phyloP scores from a whole-genome alignment of 2,888 invertebrate genomes.

The Pachliopta kotzebuea region DNA sequence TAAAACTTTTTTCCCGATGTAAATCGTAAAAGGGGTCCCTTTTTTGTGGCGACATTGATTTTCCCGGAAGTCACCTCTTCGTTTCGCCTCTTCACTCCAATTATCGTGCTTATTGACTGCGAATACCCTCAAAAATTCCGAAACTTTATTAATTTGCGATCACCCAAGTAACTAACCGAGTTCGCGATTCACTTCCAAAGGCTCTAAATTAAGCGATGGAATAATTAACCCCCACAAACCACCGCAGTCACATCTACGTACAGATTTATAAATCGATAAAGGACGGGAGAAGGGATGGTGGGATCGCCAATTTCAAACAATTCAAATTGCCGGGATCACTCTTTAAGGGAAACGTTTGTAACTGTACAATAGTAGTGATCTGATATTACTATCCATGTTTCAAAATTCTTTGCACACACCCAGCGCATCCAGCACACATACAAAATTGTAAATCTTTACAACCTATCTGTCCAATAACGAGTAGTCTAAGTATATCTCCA shows the following conservation, averaged over 20 bases:
- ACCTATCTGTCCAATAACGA: too few relatives aligned
- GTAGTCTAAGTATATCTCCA: too few relatives aligned
- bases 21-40: conserved; percentile 7
- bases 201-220: conserved; percentile 24
- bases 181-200: conserved; percentile 23
- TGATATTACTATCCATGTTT: too few relatives aligned
- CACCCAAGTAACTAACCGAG: conserved; percentile 24
- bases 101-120: conserved; percentile 24
- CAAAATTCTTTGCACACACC: too few relatives aligned
- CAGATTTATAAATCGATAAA: conserved; percentile 20
- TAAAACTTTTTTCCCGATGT: conserved; percentile 5
- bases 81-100: conserved; percentile 9
- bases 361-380: too few relatives aligned
- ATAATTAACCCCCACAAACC: conserved; percentile 27
- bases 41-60: conserved; percentile 19
- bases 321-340: background rate
- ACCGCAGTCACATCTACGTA: conserved; percentile 19
- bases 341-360: too few relatives aligned
- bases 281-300: background rate
- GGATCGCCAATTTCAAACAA: background rate
- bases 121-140: conserved; percentile 26
- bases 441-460: too few relatives aligned
- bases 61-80: conserved; percentile 1
- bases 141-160: conserved; percentile 29
- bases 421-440: too few relatives aligned